Evolutionary conservation across 2,888 invertebrate species (phyloP).

Genomic region (Tricholauxania praeusta): DNA sequence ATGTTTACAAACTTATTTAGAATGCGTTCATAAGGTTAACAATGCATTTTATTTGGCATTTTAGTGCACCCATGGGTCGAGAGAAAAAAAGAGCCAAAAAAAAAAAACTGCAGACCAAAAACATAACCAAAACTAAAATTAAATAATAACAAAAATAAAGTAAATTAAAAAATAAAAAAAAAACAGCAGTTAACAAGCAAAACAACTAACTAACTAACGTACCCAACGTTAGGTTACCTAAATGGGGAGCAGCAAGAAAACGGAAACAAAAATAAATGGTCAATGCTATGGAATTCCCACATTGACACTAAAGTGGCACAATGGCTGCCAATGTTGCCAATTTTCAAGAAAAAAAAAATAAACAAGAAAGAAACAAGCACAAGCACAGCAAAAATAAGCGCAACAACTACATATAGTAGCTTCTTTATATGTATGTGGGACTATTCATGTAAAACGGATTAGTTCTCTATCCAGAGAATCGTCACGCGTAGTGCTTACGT

Average conservation of each 20-base stretch:
- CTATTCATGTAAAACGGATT: too few relatives aligned
- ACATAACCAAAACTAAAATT: conserved; percentile 2
- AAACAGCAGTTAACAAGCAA: conserved; percentile 4
- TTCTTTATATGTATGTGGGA: too few relatives aligned
- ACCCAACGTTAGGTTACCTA: not conserved
- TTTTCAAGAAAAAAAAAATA: not conserved
- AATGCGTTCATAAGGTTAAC: conserved; percentile 29
- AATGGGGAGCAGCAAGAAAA: not conserved
- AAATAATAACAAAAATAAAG: conserved; percentile 3
- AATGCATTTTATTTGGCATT: conserved; percentile 44
- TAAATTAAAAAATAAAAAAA: conserved; percentile 29
- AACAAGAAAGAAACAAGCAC: not conserved
- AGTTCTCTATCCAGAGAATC: too few relatives aligned
- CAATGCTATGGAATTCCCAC: conserved; percentile 36
- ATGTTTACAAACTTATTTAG: not conserved
- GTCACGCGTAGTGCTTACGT: too few relatives aligned
- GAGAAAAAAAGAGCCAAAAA: not conserved
- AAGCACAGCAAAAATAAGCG: not conserved
- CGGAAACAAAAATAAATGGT: conserved; percentile 12
- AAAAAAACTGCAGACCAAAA: conserved; percentile 1
- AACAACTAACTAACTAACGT: conserved; percentile 5
- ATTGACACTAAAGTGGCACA: conserved; percentile 39
- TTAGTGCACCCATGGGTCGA: conserved; percentile 44
- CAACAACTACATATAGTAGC: too few relatives aligned
- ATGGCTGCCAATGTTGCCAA: conserved; percentile 17